Evolutionary conservation across 2,888 invertebrate genomes (phyloP).

Genomic region (Caenorhabditis becei): DNA sequence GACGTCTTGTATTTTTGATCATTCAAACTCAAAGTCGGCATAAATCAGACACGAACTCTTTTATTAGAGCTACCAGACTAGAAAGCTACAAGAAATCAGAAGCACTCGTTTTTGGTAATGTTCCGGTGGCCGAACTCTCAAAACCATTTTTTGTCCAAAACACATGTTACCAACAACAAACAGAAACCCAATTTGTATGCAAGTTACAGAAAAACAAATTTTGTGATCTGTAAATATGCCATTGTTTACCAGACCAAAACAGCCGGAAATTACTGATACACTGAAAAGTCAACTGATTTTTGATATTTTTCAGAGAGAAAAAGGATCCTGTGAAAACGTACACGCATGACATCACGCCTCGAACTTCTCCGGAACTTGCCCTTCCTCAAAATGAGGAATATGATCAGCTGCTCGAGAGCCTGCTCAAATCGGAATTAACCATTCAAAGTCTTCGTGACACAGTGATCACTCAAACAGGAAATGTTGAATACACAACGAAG

Average conservation of each 20-base stretch:
- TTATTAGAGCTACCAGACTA: too few species aligned
- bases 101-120: neutral
- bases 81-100: too few species aligned
- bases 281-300: neutral
- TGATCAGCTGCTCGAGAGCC: conserved; percentile 67
- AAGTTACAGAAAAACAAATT: neutral
- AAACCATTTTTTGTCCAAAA: neutral
- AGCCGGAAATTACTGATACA: neutral
- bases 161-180: neutral
- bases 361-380: conserved; percentile 49
- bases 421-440: conserved; percentile 75
- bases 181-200: neutral
- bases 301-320: conserved; percentile 28
- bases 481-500: conserved; percentile 76
- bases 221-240: neutral
- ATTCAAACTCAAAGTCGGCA: neutral
- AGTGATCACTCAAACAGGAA: conserved; percentile 80
- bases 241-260: neutral
- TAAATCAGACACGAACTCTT: neutral
- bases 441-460: conserved; percentile 77
- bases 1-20: neutral
- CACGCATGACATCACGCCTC: conserved; percentile 40
- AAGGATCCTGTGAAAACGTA: conserved; percentile 25
- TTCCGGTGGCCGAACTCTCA: neutral
- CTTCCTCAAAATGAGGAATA: conserved; percentile 40